Conservation (phyloP, 37 sponge, comb jelly and placozoan species). For the Bolinopsis microptera region DNA sequence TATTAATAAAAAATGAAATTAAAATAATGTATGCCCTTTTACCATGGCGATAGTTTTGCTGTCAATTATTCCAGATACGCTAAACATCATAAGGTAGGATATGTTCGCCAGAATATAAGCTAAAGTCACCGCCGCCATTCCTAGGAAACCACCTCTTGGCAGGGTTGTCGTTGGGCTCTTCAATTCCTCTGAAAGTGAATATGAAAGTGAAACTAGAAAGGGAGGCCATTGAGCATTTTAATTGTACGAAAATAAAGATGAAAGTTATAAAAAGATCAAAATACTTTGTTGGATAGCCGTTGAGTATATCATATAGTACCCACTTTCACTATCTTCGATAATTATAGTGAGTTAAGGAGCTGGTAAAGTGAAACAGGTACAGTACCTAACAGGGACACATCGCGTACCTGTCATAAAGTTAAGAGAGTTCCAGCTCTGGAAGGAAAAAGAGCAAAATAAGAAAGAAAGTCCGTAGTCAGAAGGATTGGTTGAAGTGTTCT, state of each 20-base stretch:
- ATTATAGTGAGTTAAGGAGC: too few relatives aligned
- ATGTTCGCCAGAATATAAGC: conserved; percentile 1
- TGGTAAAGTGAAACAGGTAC: too few relatives aligned
- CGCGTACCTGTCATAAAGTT: conserved; percentile 45
- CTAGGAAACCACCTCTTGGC: neutral
- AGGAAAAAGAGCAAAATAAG: neutral
- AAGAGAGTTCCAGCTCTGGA: conserved; percentile 16
- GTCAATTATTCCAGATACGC: neutral
- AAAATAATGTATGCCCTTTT: too few relatives aligned
- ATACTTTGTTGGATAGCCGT: too few relatives aligned
- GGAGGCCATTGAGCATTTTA: too few relatives aligned
- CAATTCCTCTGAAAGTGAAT: conserved; percentile 1
- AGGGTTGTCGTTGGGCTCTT: conserved; percentile 24
- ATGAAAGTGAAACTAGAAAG: too few relatives aligned
- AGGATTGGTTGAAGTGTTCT: neutral
- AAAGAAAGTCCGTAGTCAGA: conserved; percentile 4
- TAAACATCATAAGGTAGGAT: neutral
- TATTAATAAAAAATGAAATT: too few relatives aligned
- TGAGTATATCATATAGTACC: too few relatives aligned
- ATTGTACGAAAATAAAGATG: too few relatives aligned
- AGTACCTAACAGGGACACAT: too few relatives aligned
- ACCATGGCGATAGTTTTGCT: conserved; percentile 22
- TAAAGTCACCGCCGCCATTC: neutral
- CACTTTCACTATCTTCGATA: too few relatives aligned
- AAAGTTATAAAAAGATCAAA: too few relatives aligned